Conservation (phyloP, 2,797 vertebrate species). For the Ara ararauna region DNA sequence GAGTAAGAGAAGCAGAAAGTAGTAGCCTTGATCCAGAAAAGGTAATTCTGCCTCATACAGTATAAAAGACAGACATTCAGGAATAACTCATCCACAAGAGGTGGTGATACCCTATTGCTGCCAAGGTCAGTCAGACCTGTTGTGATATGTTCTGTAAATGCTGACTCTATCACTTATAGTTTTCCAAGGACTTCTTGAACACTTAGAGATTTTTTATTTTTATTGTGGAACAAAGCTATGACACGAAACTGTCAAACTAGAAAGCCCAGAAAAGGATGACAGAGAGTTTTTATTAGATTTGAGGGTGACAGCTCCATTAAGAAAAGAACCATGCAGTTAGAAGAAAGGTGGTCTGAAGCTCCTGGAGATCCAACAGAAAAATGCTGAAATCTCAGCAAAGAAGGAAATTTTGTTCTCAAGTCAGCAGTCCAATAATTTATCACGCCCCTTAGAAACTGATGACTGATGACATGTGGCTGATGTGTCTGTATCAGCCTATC, state of each 20-base stretch:
- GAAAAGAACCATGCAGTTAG: background rate
- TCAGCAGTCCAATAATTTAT: background rate
- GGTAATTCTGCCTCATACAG: constrained; percentile 26
- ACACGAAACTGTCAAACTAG: background rate
- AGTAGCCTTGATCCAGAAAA: constrained; percentile 46
- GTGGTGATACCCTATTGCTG: constrained; percentile 35
- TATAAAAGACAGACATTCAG: constrained; percentile 13
- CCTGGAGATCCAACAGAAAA: constrained; percentile 13
- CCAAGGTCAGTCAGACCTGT: constrained; percentile 48
- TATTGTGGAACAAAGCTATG: constrained; percentile 49
- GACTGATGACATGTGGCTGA: background rate
- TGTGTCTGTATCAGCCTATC: background rate
- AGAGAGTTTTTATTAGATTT: constrained; percentile 31
- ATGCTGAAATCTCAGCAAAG: background rate
- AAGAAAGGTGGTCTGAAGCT: constrained; percentile 3
- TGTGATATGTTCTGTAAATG: constrained; percentile 34
- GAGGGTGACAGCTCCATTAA: background rate
- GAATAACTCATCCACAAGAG: constrained; percentile 53
- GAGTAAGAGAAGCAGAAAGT: background rate
- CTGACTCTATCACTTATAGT: constrained; percentile 32
- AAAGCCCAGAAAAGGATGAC: constrained; percentile 33
- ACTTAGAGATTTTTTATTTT: constrained; percentile 36
- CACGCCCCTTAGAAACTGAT: background rate
- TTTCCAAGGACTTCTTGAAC: constrained; percentile 62
- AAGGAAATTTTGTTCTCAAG: background rate